Evolutionary conservation across 2,888 invertebrate species (phyloP).

Genomic region (Leptinotarsa tumamoca): DNA sequence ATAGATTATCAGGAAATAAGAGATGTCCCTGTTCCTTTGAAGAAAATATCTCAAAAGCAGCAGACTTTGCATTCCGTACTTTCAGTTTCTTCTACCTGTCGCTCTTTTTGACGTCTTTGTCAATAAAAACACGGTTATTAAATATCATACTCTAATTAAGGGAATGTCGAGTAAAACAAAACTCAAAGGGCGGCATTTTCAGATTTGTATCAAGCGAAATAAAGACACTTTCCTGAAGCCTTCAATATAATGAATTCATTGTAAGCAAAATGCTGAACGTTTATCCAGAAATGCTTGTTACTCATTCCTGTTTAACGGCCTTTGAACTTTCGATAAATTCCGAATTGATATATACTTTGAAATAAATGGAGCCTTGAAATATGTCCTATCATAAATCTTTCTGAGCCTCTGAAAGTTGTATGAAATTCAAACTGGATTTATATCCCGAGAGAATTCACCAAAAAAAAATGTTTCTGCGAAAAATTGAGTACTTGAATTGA

Average conservation of each 20-base stretch:
- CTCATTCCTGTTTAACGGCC: neutral
- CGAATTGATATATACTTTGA: no score
- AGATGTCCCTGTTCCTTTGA: neutral
- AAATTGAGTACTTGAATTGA: no score
- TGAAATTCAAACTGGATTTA: no score
- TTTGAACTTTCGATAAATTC: no score
- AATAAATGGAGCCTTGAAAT: no score
- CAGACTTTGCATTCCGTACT: neutral
- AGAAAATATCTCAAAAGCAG: neutral
- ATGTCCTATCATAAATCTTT: no score
- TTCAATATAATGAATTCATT: neutral
- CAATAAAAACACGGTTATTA: neutral
- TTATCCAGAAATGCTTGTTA: neutral
- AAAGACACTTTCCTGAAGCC: neutral
- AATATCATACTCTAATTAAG: constrained; percentile 1
- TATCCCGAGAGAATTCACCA: no score
- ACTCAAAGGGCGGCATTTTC: neutral
- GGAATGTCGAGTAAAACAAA: neutral
- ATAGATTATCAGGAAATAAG: constrained; percentile 2
- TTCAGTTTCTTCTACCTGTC: neutral
- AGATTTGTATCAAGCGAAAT: neutral
- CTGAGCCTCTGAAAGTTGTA: no score
- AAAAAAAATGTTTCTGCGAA: no score
- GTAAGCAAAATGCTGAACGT: neutral
- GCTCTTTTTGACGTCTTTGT: constrained; percentile 1